Conservation (phyloP, 2,888 invertebrate genomes). For the Epicampocera succincta region DNA sequence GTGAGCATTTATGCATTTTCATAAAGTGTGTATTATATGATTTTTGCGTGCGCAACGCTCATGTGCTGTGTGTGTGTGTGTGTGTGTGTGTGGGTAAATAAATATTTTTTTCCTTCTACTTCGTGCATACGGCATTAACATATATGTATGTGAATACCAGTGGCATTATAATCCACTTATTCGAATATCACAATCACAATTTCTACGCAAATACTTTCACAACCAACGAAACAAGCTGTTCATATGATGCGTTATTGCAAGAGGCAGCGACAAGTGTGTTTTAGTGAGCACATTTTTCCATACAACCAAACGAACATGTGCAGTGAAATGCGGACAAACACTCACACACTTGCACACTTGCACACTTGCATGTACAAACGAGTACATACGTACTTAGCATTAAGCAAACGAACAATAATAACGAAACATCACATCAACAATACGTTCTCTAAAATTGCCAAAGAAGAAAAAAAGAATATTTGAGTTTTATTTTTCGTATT, state of each 20-base stretch:
- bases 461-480: slow-evolving; percentile 22
- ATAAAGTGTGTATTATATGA: slow-evolving; percentile 45
- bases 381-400: slow-evolving; percentile 34
- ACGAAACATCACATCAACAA: slow-evolving; percentile 55
- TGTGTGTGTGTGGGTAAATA: neutral
- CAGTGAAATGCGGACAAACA: neutral
- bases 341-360: slow-evolving; percentile 11
- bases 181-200: slow-evolving; percentile 75
- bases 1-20: slow-evolving; percentile 59
- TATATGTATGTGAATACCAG: no score
- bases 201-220: slow-evolving; percentile 69
- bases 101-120: slow-evolving; percentile 10
- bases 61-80: neutral
- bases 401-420: slow-evolving; percentile 54
- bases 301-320: slow-evolving; percentile 19
- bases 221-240: slow-evolving; percentile 49
- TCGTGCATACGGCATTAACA: neutral
- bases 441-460: slow-evolving; percentile 36
- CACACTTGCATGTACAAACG: no score
- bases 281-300: slow-evolving; percentile 45
- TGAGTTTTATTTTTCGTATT: slow-evolving; percentile 13
- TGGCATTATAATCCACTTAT: slow-evolving; percentile 76
- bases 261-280: slow-evolving; percentile 61
- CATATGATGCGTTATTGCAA: slow-evolving; percentile 56
- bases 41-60: slow-evolving; percentile 20